phyloP scores from a whole-genome alignment of 2,797 vertebrate genomes.

The Furcifer pardalis region DNA sequence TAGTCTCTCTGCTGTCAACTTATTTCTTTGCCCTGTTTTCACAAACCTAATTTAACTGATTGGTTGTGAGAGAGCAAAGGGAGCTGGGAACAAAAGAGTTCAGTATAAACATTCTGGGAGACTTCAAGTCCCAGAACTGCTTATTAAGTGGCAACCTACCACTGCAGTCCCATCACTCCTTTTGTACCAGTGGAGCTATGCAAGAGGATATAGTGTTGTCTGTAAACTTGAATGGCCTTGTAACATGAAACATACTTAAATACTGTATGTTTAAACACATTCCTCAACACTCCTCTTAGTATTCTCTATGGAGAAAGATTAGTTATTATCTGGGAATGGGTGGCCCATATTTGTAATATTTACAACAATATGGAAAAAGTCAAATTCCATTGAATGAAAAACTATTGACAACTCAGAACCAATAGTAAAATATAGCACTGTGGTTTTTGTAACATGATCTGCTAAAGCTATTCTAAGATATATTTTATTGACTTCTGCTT shows the following conservation, averaged over 20 bases:
- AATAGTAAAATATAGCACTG: not conserved
- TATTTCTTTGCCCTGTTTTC: not conserved
- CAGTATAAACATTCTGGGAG: not conserved
- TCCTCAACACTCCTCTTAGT: not conserved
- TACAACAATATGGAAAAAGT: not conserved
- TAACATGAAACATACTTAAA: not conserved
- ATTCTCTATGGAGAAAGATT: not conserved
- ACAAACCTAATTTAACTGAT: not conserved
- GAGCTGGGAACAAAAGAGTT: not conserved
- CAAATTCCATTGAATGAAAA: not conserved
- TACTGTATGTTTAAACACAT: not conserved
- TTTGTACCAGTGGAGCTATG: too few species aligned
- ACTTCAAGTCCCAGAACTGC: not conserved
- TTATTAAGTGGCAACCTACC: not conserved
- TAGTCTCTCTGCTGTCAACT: not conserved
- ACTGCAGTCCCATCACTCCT: too few species aligned
- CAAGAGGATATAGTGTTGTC: not conserved
- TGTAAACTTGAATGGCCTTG: not conserved
- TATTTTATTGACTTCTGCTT: not conserved
- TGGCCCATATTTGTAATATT: not conserved
- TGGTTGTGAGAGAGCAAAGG: not conserved
- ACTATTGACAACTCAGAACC: not conserved
- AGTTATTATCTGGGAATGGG: not conserved
- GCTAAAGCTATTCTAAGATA: not conserved
- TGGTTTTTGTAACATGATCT: not conserved